Percentiles rank a stretch among this genome's conserved stretches.
Evolutionary conservation across 2,888 invertebrate species (phyloP).

Genomic region (Catonia carolina): DNA sequence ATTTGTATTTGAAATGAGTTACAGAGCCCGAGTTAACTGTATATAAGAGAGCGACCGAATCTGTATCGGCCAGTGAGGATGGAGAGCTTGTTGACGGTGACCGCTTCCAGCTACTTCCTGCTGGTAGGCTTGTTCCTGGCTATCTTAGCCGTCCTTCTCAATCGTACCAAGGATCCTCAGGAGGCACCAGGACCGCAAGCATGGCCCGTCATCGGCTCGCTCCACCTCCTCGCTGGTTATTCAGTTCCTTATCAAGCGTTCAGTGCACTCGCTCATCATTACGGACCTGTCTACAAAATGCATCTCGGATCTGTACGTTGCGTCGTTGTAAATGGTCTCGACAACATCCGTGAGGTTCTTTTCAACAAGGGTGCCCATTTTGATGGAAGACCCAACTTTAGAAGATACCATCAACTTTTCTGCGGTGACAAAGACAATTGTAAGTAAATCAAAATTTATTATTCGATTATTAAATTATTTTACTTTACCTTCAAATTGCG

Average conservation of each 20-base stretch:
- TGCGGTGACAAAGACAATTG: slow-evolving; percentile 60
- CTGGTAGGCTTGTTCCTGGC: slow-evolving; percentile 1
- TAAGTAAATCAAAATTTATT: slow-evolving; percentile 47
- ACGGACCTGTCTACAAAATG: slow-evolving; percentile 51
- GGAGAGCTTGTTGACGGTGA: not conserved
- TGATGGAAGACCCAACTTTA: slow-evolving; percentile 57
- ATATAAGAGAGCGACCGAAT: too few species aligned
- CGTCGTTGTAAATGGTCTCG: slow-evolving; percentile 52
- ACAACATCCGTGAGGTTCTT: slow-evolving; percentile 53
- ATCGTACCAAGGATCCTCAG: not conserved
- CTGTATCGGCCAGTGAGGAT: too few species aligned
- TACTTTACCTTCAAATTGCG: too few species aligned
- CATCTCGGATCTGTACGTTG: slow-evolving; percentile 50
- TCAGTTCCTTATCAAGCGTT: slow-evolving; percentile 56
- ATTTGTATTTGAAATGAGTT: too few species aligned
- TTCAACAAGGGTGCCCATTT: slow-evolving; percentile 53
- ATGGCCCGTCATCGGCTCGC: slow-evolving; percentile 52
- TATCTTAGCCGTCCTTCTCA: not conserved
- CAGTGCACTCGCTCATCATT: slow-evolving; percentile 46
- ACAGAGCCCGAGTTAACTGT: too few species aligned
- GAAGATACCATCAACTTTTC: slow-evolving; percentile 55
- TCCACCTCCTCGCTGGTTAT: slow-evolving; percentile 51
- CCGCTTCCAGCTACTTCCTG: slow-evolving; percentile 4
- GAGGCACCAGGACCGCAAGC: slow-evolving; percentile 46
- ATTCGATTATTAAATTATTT: too few species aligned